phyloP scores from a whole-genome alignment of 2,888 invertebrate species.

The Tinea semifulvella region DNA sequence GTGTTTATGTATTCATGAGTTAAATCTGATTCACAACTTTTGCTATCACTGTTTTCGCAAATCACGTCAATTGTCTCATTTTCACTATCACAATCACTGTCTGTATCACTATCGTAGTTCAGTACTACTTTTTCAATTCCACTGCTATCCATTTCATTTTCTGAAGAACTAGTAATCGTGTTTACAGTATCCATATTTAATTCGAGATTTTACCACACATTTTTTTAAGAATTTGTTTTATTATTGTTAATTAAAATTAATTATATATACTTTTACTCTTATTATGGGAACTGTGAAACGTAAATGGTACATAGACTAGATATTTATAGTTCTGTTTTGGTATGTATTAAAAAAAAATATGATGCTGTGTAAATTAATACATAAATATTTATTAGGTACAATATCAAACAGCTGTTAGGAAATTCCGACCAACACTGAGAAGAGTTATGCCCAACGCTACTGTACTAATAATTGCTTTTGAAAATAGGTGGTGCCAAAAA shows the following conservation, averaged over 20 bases:
- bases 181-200: constrained; percentile 40
- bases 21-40: constrained; percentile 1
- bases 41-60: constrained; percentile 48
- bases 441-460: neutral
- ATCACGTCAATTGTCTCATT: constrained; percentile 57
- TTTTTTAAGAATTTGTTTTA: neutral
- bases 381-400: neutral
- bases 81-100: constrained; percentile 52
- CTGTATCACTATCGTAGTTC: constrained; percentile 38
- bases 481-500: constrained; percentile 57
- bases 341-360: neutral
- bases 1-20: neutral
- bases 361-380: neutral
- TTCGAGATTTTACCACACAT: no score
- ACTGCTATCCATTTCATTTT: constrained; percentile 27
- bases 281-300: no score
- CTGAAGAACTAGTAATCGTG: constrained; percentile 57
- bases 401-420: constrained; percentile 1
- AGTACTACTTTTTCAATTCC: constrained; percentile 27
- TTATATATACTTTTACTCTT: neutral
- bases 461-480: constrained; percentile 52
- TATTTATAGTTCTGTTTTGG: neutral
- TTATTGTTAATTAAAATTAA: neutral
- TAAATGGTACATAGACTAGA: neutral
- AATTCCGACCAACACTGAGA: neutral